phyloP scores from a whole-genome alignment of 2,113 vertebrate genomes.

The Silurus glanis region DNA sequence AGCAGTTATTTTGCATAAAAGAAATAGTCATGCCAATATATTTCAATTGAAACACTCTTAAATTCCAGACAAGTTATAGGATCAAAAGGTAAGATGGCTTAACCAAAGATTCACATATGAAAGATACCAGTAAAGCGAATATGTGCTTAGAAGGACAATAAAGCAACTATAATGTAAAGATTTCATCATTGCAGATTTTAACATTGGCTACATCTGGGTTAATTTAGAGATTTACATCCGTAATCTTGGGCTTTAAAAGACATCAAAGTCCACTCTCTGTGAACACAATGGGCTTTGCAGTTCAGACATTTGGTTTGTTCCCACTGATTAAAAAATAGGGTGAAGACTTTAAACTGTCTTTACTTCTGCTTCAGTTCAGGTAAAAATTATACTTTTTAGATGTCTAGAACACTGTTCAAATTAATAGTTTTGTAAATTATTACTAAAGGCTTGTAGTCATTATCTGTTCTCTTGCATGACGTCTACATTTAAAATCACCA shows the following conservation, averaged over 20 bases:
- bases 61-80: not conserved
- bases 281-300: conserved; percentile 10
- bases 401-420: not conserved
- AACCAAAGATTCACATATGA: not conserved
- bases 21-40: not conserved
- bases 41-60: not conserved
- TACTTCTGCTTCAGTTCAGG: not conserved
- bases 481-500: not conserved
- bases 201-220: not conserved
- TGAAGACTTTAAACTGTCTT: conserved; percentile 17
- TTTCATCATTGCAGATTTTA: not conserved
- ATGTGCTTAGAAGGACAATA: not conserved
- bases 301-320: conserved; percentile 19
- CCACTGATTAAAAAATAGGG: not conserved
- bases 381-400: not conserved
- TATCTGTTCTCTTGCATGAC: not conserved
- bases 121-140: not conserved
- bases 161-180: not conserved
- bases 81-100: not conserved
- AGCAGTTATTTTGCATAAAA: not conserved
- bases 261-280: not conserved
- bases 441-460: not conserved
- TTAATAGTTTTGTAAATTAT: not conserved
- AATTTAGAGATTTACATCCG: conserved; percentile 28
- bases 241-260: conserved; percentile 34